Evolutionary conservation across 2,797 vertebrate genomes (phyloP).

Genomic region (Euphonia xanthogaster): DNA sequence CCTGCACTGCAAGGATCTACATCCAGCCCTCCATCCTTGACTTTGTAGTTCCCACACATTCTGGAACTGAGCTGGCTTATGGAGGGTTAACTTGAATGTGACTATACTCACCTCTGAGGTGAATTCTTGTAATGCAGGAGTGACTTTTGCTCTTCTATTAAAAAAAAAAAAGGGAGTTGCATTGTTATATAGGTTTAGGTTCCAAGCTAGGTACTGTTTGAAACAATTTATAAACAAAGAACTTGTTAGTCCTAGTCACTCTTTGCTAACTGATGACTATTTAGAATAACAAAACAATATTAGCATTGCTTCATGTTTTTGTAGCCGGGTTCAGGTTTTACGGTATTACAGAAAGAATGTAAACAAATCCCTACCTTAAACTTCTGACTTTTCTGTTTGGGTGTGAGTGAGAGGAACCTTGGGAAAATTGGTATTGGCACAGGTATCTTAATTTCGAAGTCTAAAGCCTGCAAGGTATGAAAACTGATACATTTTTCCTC

Average conservation of each 20-base stretch:
- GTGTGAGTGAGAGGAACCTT: not conserved
- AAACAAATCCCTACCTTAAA: not conserved
- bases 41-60: not conserved
- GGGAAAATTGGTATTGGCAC: not conserved
- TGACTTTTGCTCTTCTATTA: not conserved
- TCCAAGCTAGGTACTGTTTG: not conserved
- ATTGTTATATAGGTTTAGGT: not conserved
- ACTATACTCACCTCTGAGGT: not conserved
- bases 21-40: not conserved
- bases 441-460: not conserved
- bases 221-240: not conserved
- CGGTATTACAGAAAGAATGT: not conserved
- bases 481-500: not conserved
- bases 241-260: not conserved
- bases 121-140: not conserved
- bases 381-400: not conserved
- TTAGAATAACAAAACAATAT: not conserved
- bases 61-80: not conserved
- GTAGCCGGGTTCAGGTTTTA: not conserved
- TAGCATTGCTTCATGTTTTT: not conserved
- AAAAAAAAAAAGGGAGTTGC: not conserved
- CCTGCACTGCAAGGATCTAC: not conserved
- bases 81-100: not conserved
- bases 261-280: not conserved
- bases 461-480: not conserved